Evolutionary conservation across 2,888 invertebrate genomes (phyloP).

Genomic region (Copidosoma aretas): DNA sequence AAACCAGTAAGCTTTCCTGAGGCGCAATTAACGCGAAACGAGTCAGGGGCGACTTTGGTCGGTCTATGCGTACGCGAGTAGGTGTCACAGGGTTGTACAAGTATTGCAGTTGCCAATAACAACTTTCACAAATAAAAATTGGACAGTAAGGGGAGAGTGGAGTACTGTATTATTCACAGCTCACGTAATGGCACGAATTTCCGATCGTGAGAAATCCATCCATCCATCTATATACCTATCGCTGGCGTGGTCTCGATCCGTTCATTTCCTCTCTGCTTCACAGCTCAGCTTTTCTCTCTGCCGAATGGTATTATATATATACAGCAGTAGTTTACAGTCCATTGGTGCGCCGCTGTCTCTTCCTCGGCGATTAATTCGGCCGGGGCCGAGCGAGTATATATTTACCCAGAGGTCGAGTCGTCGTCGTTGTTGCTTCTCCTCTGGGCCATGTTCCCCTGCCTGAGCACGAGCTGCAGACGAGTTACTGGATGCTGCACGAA

Average conservation of each 20-base stretch:
- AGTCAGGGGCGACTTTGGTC: too few relatives aligned
- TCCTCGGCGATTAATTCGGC: slow-evolving; percentile 39
- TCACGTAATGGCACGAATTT: slow-evolving; percentile 37
- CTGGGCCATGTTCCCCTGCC: too few relatives aligned
- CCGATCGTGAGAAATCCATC: slow-evolving; percentile 41
- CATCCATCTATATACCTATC: too few relatives aligned
- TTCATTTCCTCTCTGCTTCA: not conserved
- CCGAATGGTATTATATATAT: too few relatives aligned
- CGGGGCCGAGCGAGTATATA: slow-evolving; percentile 32
- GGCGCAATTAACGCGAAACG: slow-evolving; percentile 29
- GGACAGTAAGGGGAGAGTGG: not conserved
- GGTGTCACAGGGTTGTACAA: slow-evolving; percentile 25
- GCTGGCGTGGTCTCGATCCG: not conserved
- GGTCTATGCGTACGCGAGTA: slow-evolving; percentile 3
- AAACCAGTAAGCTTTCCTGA: slow-evolving; percentile 16
- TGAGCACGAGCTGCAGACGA: too few relatives aligned
- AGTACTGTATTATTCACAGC: slow-evolving; percentile 27
- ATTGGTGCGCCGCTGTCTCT: slow-evolving; percentile 38
- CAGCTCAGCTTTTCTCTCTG: not conserved
- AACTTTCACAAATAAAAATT: too few relatives aligned
- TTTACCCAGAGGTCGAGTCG: slow-evolving; percentile 32
- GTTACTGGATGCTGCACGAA: too few relatives aligned
- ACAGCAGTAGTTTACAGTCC: too few relatives aligned
- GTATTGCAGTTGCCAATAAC: slow-evolving; percentile 18
- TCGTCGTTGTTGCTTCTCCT: slow-evolving; percentile 32